Evolutionary conservation across 2,797 vertebrate genomes (phyloP), one percentile per base, ranked within the genome.

Genomic region (Scolopax rusticola): DNA sequence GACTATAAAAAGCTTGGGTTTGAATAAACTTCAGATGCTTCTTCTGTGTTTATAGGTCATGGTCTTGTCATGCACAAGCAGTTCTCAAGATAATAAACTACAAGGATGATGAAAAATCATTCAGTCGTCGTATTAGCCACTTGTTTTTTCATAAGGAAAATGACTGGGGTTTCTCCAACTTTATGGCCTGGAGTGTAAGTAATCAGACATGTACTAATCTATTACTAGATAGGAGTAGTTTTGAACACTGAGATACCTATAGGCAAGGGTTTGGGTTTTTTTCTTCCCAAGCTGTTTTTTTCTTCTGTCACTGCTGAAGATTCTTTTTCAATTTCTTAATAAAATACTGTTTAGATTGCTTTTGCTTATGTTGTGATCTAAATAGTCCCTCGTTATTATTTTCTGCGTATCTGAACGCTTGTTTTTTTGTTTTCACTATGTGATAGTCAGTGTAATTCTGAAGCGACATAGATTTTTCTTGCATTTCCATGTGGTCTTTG

Each of bases 111-210:
- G 99, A 99, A 95, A 99, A 99, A 97, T 99, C 99, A 6, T 99
- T 99, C 98, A 99, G 99, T 97, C 99, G 99, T 79, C 98, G 99
- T 64, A 99, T 99, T 97, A 99, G 99, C 97, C 99, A 99, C 95
- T 98, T 99, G 84, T 99, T 99, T 98, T 99, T 99, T 98, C 99
- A 99, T 98, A 99, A 99, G 98, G 99, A 99, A 95, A 99, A 99
- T 25, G 99, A 99, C 85, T 99, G 99, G 99, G 99, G 99, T 85
- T 99, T 99, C 97, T 99, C 99, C 95, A 99, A 99, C 97, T 99
- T 99, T 96, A 99, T 99, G 99, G 99, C 99, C 88, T 99, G 99
- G 99, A 99, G 99, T 96, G 99, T 99, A 98, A 99, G 99, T 99
- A 93, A 43, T 74, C 56, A 33, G 36, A 53, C 27, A 5, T 40